Evolutionary conservation across 2,797 vertebrate genomes (phyloP).

Genomic region (Tauraco hartlaubi): DNA sequence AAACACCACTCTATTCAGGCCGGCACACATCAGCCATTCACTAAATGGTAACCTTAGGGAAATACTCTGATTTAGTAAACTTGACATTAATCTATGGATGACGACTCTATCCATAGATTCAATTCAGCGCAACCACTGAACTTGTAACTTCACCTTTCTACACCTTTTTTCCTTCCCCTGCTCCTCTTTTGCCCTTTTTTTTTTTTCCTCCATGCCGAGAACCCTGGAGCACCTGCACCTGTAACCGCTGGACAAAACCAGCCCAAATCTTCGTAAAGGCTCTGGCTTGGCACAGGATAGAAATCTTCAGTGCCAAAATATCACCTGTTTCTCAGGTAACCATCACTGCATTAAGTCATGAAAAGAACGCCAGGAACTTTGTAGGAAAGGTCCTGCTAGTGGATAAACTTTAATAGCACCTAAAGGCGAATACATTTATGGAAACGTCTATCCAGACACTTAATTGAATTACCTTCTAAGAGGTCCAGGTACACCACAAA

Average conservation of each 20-base stretch:
- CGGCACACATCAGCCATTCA: background rate
- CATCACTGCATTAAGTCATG: background rate
- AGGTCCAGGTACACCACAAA: slow-evolving; percentile 95
- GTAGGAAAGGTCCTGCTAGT: background rate
- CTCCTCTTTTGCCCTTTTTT: background rate
- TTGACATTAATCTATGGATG: background rate
- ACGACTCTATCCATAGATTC: background rate
- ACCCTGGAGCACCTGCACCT: background rate
- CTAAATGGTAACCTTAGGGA: background rate
- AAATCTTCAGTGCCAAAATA: background rate
- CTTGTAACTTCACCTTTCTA: background rate
- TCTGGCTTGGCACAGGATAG: background rate
- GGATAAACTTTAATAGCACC: background rate
- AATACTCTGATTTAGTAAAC: background rate
- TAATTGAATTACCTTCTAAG: slow-evolving; percentile 79
- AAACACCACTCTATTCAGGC: background rate
- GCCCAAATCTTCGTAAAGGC: background rate
- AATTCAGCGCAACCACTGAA: background rate
- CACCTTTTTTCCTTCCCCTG: background rate
- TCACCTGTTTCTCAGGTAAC: background rate
- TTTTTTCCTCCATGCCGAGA: background rate
- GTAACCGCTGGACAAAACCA: rapidly evolving
- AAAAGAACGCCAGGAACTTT: background rate
- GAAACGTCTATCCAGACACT: background rate
- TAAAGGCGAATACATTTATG: background rate